These are phyloP conservation scores for Pterocles gutturalis DNA, from an alignment of 2,113 vertebrate species.

Conservation along the genomic window DNA sequence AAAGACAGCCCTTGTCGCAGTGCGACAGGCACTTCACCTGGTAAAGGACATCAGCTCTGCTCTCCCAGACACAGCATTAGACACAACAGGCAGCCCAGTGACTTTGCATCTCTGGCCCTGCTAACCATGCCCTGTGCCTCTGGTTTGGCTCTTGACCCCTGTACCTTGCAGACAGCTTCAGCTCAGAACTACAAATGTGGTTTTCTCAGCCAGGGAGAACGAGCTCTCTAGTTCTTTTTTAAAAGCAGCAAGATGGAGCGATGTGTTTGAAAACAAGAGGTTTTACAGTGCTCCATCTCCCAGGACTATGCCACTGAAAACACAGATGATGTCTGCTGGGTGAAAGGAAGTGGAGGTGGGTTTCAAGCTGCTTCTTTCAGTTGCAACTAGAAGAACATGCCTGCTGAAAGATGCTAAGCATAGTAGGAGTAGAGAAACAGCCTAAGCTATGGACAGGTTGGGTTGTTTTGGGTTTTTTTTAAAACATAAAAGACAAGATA, in stretches of 20 bases:
- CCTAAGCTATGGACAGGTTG: background rate
- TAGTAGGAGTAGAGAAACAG: background rate
- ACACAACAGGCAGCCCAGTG: background rate
- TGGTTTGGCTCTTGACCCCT: background rate
- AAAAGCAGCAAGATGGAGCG: background rate
- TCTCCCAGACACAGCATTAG: background rate
- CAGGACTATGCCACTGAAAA: background rate
- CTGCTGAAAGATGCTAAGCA: background rate
- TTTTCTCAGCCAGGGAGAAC: background rate
- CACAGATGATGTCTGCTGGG: background rate
- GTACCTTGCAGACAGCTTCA: background rate
- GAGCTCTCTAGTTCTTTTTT: background rate
- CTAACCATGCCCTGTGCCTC: background rate
- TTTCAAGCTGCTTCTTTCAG: background rate
- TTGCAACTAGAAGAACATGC: background rate
- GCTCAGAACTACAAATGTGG: background rate
- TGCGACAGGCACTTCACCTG: constrained; percentile 43
- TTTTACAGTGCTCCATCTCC: background rate
- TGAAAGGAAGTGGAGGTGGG: background rate
- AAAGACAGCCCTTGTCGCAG: background rate
- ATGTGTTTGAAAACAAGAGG: background rate
- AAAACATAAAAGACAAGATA: background rate
- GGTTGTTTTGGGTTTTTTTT: background rate
- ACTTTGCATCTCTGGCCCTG: background rate
- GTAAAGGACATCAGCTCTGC: constrained; percentile 18